Evolutionary conservation across 2,113 vertebrate genomes (phyloP).

Genomic region (Caretta caretta): DNA sequence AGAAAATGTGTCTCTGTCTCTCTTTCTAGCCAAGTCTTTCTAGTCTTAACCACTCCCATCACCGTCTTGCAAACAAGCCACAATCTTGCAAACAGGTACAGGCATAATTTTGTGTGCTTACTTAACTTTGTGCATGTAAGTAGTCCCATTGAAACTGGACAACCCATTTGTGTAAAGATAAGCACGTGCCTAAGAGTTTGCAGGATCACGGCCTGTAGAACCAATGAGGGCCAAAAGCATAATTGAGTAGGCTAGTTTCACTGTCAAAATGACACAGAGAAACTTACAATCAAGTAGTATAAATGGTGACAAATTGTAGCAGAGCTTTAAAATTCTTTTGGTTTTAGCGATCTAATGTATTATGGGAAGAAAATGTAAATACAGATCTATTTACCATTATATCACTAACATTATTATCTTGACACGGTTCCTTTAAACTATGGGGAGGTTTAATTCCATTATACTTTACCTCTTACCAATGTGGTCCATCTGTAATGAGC

Average conservation of each 20-base stretch:
- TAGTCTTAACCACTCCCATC: background rate
- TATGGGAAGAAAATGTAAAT: background rate
- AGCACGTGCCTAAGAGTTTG: background rate
- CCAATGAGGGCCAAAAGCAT: background rate
- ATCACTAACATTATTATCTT: background rate
- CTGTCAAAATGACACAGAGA: background rate
- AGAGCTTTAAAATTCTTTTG: background rate
- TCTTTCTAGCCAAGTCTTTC: background rate
- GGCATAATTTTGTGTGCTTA: background rate
- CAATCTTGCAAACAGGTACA: background rate
- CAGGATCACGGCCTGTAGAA: background rate
- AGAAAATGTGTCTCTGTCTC: background rate
- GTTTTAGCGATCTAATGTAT: background rate
- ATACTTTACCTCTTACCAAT: background rate
- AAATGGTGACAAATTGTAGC: background rate
- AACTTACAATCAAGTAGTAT: background rate
- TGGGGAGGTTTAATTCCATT: background rate
- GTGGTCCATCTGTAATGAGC: background rate
- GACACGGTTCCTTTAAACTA: background rate
- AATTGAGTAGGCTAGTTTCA: background rate
- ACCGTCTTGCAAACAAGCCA: background rate
- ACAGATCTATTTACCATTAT: background rate
- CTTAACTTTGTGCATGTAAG: background rate
- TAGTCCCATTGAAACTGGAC: background rate
- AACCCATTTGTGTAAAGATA: background rate